Evolutionary conservation across 2,888 invertebrate species (phyloP).

Genomic region (Erebia aethiops): DNA sequence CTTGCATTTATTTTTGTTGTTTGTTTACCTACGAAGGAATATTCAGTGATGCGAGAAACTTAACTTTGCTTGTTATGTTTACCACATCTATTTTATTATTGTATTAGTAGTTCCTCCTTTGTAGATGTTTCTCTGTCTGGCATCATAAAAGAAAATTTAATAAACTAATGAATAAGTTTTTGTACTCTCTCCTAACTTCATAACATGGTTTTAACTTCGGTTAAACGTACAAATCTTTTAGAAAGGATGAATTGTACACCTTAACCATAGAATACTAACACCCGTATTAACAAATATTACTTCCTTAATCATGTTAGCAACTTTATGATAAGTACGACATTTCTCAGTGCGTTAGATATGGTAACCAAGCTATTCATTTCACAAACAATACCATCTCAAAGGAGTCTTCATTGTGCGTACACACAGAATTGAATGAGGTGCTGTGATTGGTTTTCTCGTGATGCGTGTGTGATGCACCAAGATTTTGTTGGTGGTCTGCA

Average conservation of each 20-base stretch:
- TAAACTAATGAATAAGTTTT: constrained; percentile 29
- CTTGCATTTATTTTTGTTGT: constrained; percentile 69
- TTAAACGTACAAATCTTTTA: neutral
- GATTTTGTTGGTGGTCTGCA: no score
- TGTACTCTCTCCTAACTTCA: neutral
- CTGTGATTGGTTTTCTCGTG: no score
- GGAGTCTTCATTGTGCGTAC: no score
- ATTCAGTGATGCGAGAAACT: constrained; percentile 66
- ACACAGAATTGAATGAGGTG: no score
- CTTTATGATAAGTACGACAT: no score
- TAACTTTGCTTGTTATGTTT: constrained; percentile 68
- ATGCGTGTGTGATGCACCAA: no score
- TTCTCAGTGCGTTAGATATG: no score
- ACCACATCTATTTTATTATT: constrained; percentile 57
- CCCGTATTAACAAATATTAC: no score
- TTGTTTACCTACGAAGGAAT: constrained; percentile 65
- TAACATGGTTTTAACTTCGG: neutral
- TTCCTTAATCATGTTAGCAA: no score
- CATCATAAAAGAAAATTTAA: constrained; percentile 29
- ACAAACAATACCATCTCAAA: no score
- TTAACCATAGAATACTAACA: no score
- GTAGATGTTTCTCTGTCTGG: constrained; percentile 16
- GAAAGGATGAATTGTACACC: neutral
- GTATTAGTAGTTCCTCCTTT: constrained; percentile 34
- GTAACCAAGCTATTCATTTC: no score